phyloP scores from a whole-genome alignment of 2,797 vertebrate genomes.

The Miichthys miiuy region DNA sequence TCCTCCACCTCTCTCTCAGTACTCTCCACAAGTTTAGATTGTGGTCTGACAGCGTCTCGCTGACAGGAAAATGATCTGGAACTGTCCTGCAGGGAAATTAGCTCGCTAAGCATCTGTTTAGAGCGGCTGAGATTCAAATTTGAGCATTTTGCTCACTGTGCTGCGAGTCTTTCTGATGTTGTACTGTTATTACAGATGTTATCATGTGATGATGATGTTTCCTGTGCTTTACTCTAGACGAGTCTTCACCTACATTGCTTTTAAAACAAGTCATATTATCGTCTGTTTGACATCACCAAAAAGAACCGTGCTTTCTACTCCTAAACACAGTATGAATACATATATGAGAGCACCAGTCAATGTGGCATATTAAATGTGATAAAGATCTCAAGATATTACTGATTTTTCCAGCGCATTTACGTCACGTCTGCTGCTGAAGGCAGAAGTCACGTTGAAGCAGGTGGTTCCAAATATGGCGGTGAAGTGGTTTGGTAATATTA shows the following conservation, averaged over 20 bases:
- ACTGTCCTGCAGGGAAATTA: constrained; percentile 1
- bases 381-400: neutral
- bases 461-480: neutral
- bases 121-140: neutral
- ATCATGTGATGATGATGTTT: neutral
- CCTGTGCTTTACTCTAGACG: neutral
- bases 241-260: neutral
- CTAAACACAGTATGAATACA: no score
- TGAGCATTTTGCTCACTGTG: neutral
- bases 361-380: no score
- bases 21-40: constrained; percentile 9
- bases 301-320: neutral
- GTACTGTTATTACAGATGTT: no score
- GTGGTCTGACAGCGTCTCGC: neutral
- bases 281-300: neutral
- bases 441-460: neutral
- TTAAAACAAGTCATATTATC: neutral
- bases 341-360: no score
- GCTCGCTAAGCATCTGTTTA: neutral
- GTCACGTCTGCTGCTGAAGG: no score
- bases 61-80: constrained; percentile 18
- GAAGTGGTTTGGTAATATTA: neutral
- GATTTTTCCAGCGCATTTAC: neutral
- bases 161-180: neutral
- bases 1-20: constrained; percentile 32